Evolutionary conservation across 2,113 vertebrate species (phyloP).

Genomic region (Dasyurus viverrinus): DNA sequence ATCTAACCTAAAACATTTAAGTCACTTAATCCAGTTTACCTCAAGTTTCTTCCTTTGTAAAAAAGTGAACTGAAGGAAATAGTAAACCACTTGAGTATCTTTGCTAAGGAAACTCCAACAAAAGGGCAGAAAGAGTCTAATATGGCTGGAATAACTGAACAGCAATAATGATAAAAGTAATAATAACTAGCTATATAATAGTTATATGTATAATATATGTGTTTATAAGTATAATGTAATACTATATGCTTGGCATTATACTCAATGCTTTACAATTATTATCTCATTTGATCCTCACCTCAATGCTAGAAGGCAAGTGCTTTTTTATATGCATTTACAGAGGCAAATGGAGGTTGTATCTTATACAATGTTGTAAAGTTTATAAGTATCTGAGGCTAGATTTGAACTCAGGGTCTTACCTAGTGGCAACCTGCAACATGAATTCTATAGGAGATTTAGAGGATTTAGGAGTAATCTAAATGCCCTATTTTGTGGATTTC

Average conservation of each 20-base stretch:
- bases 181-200: not conserved
- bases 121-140: not conserved
- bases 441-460: not conserved
- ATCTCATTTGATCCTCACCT: not conserved
- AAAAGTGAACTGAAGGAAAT: not conserved
- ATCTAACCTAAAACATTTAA: not conserved
- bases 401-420: not conserved
- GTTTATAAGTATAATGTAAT: no score
- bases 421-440: not conserved
- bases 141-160: not conserved
- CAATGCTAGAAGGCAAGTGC: not conserved
- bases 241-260: not conserved
- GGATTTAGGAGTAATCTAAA: not conserved
- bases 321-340: not conserved
- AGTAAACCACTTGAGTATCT: not conserved
- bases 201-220: no score
- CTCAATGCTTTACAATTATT: not conserved
- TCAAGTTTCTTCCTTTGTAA: not conserved
- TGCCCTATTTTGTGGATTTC: no score
- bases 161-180: not conserved
- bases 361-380: not conserved
- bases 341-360: not conserved
- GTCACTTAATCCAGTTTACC: not conserved
- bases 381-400: not conserved
- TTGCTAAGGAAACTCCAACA: not conserved